These are phyloP conservation scores for Drosophila hawaiiensis DNA, from an alignment of 2,888 invertebrate species.

Conservation along the genomic window DNA sequence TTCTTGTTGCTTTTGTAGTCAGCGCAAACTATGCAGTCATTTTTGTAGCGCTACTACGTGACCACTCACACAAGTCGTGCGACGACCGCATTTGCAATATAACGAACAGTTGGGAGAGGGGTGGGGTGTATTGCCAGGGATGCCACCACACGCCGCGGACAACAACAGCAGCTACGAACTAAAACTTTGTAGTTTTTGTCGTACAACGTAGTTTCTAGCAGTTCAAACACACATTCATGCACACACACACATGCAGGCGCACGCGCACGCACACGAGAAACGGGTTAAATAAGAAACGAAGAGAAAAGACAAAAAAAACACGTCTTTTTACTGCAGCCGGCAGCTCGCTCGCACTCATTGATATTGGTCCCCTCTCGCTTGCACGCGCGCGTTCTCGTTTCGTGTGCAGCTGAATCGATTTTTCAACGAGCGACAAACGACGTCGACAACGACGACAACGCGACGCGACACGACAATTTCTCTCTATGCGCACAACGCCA, in stretches of 20 bases:
- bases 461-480: slow-evolving; percentile 75
- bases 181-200: slow-evolving; percentile 70
- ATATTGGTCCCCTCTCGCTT: slow-evolving; percentile 40
- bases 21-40: slow-evolving; percentile 63
- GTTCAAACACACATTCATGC: slow-evolving; percentile 19
- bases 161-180: slow-evolving; percentile 25
- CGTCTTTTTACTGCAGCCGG: slow-evolving; percentile 54
- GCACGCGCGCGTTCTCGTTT: slow-evolving; percentile 63
- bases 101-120: slow-evolving; percentile 11
- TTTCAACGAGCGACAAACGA: slow-evolving; percentile 67
- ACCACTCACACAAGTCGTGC: slow-evolving; percentile 66
- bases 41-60: slow-evolving; percentile 73
- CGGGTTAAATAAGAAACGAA: slow-evolving; percentile 67
- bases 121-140: slow-evolving; percentile 18
- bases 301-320: slow-evolving; percentile 43
- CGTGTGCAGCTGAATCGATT: slow-evolving; percentile 74
- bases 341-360: slow-evolving; percentile 47
- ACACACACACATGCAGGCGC: slow-evolving; percentile 45
- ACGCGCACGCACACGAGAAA: slow-evolving; percentile 73
- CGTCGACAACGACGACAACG: slow-evolving; percentile 31
- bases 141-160: slow-evolving; percentile 72
- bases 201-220: slow-evolving; percentile 65
- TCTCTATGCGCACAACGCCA: slow-evolving; percentile 50
- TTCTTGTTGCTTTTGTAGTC: slow-evolving; percentile 36
- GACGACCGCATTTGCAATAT: slow-evolving; percentile 71